Percentiles rank a stretch among this genome's conserved stretches.
Evolutionary conservation across 2,888 invertebrate genomes (phyloP).

Genomic region (Pristionchus exspectatus): DNA sequence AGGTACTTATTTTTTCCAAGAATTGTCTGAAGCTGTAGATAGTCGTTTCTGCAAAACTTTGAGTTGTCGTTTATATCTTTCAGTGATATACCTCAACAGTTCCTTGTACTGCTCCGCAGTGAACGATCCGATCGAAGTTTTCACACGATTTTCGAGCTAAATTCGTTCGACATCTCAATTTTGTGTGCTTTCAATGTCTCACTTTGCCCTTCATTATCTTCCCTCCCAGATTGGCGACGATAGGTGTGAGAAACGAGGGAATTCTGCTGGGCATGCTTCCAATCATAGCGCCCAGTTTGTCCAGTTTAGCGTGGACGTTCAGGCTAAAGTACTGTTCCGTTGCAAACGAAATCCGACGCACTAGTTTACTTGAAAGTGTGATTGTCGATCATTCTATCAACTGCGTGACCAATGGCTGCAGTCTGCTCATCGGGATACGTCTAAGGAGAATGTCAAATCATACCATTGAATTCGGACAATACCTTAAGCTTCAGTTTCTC

Average conservation of each 20-base stretch:
- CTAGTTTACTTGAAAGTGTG: slow-evolving; percentile 40
- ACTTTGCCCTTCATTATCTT: neutral
- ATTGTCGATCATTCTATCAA: slow-evolving; percentile 40
- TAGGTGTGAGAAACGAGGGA: neutral
- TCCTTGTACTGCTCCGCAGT: neutral
- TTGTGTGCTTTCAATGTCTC: neutral
- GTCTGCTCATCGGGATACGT: neutral
- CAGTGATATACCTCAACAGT: neutral
- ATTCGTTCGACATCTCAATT: neutral
- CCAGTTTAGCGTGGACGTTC: neutral
- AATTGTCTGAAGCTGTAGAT: slow-evolving; percentile 1
- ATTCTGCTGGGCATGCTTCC: neutral
- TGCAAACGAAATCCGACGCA: neutral
- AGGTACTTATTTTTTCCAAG: slow-evolving; percentile 21
- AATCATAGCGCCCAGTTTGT: neutral
- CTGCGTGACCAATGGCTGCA: slow-evolving; percentile 24
- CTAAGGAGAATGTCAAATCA: neutral
- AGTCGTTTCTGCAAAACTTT: neutral
- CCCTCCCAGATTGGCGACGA: neutral
- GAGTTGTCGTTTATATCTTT: neutral
- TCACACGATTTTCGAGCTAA: neutral
- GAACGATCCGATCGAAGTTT: neutral
- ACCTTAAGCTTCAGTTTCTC: neutral
- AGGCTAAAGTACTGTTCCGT: neutral
- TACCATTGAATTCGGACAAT: neutral